phyloP scores from a whole-genome alignment of 2,113 vertebrate genomes.

The Mystacornis crossleyi region DNA sequence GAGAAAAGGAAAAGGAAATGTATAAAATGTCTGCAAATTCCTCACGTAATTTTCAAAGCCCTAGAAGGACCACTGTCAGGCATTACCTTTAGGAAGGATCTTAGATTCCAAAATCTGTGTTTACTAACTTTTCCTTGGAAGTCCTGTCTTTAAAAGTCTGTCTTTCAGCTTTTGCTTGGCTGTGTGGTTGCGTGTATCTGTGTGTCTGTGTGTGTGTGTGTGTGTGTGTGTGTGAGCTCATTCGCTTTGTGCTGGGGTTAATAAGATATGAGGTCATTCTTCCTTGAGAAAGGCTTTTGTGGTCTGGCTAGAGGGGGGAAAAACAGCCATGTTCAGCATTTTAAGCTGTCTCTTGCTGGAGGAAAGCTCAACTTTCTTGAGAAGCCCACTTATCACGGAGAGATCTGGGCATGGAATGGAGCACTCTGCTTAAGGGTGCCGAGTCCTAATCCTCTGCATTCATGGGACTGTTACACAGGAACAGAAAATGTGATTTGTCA shows the following conservation, averaged over 20 bases:
- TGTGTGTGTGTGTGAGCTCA: neutral
- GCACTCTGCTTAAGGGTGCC: neutral
- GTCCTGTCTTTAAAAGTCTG: neutral
- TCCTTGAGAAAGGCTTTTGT: conserved; percentile 60
- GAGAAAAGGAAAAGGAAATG: neutral
- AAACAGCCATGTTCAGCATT: conserved; percentile 4
- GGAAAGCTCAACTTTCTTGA: neutral
- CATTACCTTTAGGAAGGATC: neutral
- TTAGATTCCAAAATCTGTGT: neutral
- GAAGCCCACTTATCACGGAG: neutral
- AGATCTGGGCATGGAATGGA: neutral
- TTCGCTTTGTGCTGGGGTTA: neutral
- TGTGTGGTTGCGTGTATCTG: neutral
- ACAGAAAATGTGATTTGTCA: neutral
- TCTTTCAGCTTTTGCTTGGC: neutral
- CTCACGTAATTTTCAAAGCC: neutral
- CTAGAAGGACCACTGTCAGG: neutral
- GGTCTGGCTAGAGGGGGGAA: neutral
- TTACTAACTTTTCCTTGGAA: neutral
- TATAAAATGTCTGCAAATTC: neutral
- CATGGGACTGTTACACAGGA: neutral
- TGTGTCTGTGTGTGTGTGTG: neutral
- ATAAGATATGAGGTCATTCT: conserved; percentile 54
- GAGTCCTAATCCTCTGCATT: neutral
- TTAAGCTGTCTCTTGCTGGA: conserved; percentile 1